These are phyloP conservation scores for Pangasius djambal DNA, from an alignment of 2,797 vertebrate genomes.

Conservation along the genomic window DNA sequence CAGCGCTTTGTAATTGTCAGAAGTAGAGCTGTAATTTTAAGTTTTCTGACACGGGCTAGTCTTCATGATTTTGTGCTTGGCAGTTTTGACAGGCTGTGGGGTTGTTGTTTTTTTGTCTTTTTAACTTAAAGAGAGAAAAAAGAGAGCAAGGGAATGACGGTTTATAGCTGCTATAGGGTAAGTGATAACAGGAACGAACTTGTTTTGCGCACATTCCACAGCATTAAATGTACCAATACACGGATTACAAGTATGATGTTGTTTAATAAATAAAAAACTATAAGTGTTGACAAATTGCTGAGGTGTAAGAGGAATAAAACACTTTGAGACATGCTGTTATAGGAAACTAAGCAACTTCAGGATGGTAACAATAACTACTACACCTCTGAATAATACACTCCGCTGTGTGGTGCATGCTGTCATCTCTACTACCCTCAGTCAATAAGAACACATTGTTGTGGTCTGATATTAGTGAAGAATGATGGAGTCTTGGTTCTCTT, in stretches of 20 bases:
- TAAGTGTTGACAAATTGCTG: not conserved
- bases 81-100: not conserved
- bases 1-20: not conserved
- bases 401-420: not conserved
- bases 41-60: not conserved
- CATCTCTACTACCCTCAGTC: not conserved
- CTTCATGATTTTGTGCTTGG: not conserved
- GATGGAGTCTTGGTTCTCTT: not conserved
- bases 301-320: not conserved
- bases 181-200: not conserved
- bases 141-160: not conserved
- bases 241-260: not conserved
- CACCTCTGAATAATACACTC: not conserved
- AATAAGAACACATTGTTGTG: conserved; percentile 7
- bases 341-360: not conserved
- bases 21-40: not conserved
- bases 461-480: conserved; percentile 10
- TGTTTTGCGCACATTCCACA: not conserved
- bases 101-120: not conserved
- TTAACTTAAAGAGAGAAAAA: not conserved
- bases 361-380: not conserved
- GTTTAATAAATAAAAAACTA: not conserved
- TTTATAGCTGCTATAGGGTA: not conserved
- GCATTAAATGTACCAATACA: not conserved
- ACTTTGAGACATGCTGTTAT: not conserved